Evolutionary conservation across 2,888 invertebrate species (phyloP).

Genomic region (Listrodromus nycthemerus): DNA sequence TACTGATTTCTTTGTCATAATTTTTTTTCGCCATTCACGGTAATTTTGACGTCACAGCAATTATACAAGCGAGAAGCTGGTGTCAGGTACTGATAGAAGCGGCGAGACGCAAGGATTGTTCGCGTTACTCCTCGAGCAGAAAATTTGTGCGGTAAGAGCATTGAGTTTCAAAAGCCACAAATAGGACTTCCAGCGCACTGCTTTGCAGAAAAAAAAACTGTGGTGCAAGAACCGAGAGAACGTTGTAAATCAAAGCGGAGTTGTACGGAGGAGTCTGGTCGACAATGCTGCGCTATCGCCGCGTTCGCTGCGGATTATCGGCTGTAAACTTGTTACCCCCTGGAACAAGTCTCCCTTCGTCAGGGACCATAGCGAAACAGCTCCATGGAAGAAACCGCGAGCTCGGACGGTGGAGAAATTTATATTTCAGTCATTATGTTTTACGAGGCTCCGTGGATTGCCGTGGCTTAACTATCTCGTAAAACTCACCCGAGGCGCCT

Average conservation of each 20-base stretch:
- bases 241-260: slow-evolving; percentile 19
- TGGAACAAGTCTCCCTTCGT: slow-evolving; percentile 13
- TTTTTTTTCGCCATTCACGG: slow-evolving; percentile 1
- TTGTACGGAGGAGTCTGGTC: slow-evolving; percentile 17
- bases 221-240: slow-evolving; percentile 7
- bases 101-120: slow-evolving; percentile 3
- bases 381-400: not conserved
- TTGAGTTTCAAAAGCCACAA: slow-evolving; percentile 46
- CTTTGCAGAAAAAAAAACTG: not conserved
- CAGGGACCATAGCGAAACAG: slow-evolving; percentile 17
- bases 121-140: slow-evolving; percentile 28
- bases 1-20: not conserved
- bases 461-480: slow-evolving; percentile 26
- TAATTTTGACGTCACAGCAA: not conserved
- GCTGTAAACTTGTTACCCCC: slow-evolving; percentile 30
- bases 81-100: slow-evolving; percentile 42
- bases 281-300: slow-evolving; percentile 10
- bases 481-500: slow-evolving; percentile 42
- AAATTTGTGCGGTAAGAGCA: slow-evolving; percentile 39
- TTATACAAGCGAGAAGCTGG: slow-evolving; percentile 16
- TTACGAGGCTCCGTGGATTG: slow-evolving; percentile 46
- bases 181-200: slow-evolving; percentile 25
- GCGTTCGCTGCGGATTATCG: slow-evolving; percentile 46
- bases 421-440: slow-evolving; percentile 53
- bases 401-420: slow-evolving; percentile 12